Evolutionary conservation across 2,888 invertebrate genomes (phyloP), one percentile per base, ranked within the genome.

Genomic region (Hirtodrosophila duncani): DNA sequence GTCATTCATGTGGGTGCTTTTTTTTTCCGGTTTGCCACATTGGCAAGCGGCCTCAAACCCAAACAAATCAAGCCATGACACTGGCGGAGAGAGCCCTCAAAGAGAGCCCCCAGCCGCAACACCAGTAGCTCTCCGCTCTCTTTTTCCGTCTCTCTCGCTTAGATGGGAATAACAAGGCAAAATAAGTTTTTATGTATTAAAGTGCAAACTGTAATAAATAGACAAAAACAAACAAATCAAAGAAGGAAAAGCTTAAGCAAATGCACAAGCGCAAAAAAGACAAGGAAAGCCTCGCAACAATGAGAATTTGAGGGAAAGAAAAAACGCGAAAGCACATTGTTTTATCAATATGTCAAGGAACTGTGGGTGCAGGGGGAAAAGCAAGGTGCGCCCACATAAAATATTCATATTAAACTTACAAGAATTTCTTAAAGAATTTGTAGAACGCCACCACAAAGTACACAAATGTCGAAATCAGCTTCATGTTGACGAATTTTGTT

Each of bases 391-490:
- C 10, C 31, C 16, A 10, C 31, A 24, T 34, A 34, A n/a, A 17
- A 6, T 50, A 57, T 46, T 57, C 51, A 29, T 50, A 50, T 34
- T 41, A 2, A 34, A 78, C 70, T 81, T 67, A 79, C 81, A 79
- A 31, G 36, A 65, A 55, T 53, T 81, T 83, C 29, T 69, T 75
- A 27, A 79, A 57, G 48, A 74, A 52, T 44, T 81, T 84, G 36
- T 82, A 83, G 23, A 75, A 59, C 14, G 69, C 62, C 45, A 84
- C 79, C 26, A 71, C 31, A 38, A 69, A 45, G 13, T 59, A 69
- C 20, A 82, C 59, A 45, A 84, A 44, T 39, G 69, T 62, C 17
- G 80, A 74, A 42, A 83, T 65, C 11, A 82, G 18, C 30, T 71
- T 69, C 84, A 83, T 83, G 13, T 29, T 65, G 27, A n/a, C n/a